phyloP scores from a whole-genome alignment of 1,140 invertebrate genomes.

The Achatina immaculata region DNA sequence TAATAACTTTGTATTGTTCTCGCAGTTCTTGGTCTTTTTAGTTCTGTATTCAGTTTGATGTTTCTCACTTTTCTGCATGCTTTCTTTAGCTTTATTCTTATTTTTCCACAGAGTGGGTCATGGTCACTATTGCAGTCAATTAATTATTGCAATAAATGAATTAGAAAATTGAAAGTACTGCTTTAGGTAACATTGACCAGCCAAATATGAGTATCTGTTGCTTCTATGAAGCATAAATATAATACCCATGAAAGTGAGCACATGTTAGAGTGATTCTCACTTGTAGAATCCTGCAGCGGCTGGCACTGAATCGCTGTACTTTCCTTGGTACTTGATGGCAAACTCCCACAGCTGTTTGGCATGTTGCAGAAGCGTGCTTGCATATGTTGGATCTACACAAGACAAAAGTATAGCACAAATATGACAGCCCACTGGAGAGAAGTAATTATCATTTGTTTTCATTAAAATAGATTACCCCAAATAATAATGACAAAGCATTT shows the following conservation, averaged over 20 bases:
- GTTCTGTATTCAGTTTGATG: too few relatives aligned
- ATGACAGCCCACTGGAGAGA: not conserved
- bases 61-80: too few relatives aligned
- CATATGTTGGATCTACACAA: conserved; percentile 72
- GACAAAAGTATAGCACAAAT: conserved; percentile 15
- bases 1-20: too few relatives aligned
- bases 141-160: not conserved
- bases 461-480: too few relatives aligned
- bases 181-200: not conserved
- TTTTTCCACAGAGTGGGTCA: too few relatives aligned
- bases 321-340: conserved; percentile 74
- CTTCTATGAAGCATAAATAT: not conserved
- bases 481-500: too few relatives aligned
- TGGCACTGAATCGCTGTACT: conserved; percentile 76
- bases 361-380: conserved; percentile 72
- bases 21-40: too few relatives aligned
- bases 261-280: conserved; percentile 59
- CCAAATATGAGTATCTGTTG: not conserved
- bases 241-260: not conserved
- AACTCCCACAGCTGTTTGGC: conserved; percentile 77
- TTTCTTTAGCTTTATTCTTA: too few relatives aligned
- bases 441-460: not conserved
- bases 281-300: conserved; percentile 75
- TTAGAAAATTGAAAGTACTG: not conserved
- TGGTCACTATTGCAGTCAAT: too few relatives aligned